Percentiles rank a stretch among this genome's conserved stretches.
Conservation (phyloP, 2,888 invertebrate species). For the Aplocera efformata region DNA sequence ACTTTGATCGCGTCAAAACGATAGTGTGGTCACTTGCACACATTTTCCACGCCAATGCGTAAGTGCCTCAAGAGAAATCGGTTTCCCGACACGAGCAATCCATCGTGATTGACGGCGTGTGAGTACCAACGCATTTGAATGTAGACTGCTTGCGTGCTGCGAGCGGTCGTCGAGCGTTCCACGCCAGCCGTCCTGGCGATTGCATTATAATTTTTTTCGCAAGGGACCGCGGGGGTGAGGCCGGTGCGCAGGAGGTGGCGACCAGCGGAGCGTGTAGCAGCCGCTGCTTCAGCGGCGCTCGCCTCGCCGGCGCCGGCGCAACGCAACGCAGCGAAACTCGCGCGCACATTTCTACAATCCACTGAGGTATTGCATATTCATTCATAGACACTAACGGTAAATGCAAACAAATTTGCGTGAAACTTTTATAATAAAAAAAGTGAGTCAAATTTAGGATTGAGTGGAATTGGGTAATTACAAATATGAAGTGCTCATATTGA, state of each 20-base stretch:
- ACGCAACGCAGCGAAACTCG: conserved; percentile 64
- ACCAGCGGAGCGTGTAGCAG: conserved; percentile 74
- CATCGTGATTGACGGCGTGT: conserved; percentile 78
- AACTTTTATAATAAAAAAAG: background rate
- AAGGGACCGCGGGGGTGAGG: conserved; percentile 73
- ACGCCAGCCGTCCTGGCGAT: conserved; percentile 77
- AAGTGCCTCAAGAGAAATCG: conserved; percentile 67
- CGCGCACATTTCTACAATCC: conserved; percentile 34
- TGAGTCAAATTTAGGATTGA: too few relatives aligned
- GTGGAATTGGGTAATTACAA: too few relatives aligned
- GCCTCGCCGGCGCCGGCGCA: too few relatives aligned
- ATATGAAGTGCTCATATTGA: too few relatives aligned
- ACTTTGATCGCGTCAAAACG: conserved; percentile 50
- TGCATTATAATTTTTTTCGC: conserved; percentile 79
- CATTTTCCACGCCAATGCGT: conserved; percentile 56
- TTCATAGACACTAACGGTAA: conserved; percentile 21
- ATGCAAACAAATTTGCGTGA: conserved; percentile 12
- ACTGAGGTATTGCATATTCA: conserved; percentile 37
- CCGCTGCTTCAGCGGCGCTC: conserved; percentile 52
- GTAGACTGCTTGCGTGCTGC: conserved; percentile 76
- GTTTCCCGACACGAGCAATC: conserved; percentile 70
- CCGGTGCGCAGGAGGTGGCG: conserved; percentile 50
- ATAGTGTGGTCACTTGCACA: conserved; percentile 41
- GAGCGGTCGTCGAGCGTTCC: conserved; percentile 71
- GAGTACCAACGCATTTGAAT: conserved; percentile 77